Evolutionary conservation across 2,888 invertebrate species (phyloP).

Genomic region (Lapara coniferarum): DNA sequence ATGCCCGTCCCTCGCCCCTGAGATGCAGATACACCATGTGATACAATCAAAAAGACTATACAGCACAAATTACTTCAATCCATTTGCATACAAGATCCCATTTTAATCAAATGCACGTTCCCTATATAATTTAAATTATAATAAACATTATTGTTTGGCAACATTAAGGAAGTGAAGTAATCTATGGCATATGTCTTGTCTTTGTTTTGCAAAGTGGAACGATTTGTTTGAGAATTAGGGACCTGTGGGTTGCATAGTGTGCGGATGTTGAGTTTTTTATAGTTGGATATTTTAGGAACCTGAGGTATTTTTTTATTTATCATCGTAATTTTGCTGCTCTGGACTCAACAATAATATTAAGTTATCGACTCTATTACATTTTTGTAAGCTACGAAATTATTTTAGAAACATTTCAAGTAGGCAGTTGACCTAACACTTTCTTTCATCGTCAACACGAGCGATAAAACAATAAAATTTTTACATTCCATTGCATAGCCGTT

Average conservation of each 20-base stretch:
- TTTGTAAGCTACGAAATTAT: no score
- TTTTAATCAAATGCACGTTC: slow-evolving; percentile 65
- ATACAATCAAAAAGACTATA: slow-evolving; percentile 4
- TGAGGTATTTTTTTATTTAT: no score
- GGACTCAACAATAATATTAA: no score
- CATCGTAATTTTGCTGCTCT: no score
- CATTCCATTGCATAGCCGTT: no score
- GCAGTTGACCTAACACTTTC: no score
- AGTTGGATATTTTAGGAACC: not conserved
- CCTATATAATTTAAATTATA: slow-evolving; percentile 71
- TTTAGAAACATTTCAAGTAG: no score
- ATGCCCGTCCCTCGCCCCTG: no score
- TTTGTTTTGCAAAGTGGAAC: slow-evolving; percentile 40
- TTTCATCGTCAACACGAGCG: no score
- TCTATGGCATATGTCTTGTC: slow-evolving; percentile 39
- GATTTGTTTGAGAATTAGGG: slow-evolving; percentile 45
- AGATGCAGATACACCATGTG: slow-evolving; percentile 4
- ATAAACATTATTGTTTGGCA: slow-evolving; percentile 62
- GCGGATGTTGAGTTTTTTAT: not conserved
- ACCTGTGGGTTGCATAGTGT: not conserved
- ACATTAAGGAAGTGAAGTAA: slow-evolving; percentile 44
- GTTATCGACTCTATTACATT: no score
- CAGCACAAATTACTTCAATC: slow-evolving; percentile 21
- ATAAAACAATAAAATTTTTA: no score
- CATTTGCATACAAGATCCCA: slow-evolving; percentile 39